These are phyloP conservation scores for Thalassophryne amazonica DNA, from an alignment of 2,797 vertebrate species.

Conservation along the genomic window DNA sequence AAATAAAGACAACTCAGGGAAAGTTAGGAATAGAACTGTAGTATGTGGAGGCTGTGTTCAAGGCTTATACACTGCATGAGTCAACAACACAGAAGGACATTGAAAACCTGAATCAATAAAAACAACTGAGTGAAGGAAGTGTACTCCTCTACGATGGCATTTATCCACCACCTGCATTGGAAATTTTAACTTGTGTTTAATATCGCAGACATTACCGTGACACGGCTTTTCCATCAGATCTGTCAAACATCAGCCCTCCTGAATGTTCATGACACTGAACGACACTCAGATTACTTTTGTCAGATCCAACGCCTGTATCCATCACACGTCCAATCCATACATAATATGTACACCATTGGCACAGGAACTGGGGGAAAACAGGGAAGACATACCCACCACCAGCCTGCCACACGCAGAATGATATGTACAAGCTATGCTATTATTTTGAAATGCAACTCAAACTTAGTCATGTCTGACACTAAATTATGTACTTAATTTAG, in stretches of 20 bases:
- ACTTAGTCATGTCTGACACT: too few relatives aligned
- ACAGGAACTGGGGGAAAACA: too few relatives aligned
- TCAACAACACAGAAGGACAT: neutral
- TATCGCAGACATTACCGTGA: conserved; percentile 39
- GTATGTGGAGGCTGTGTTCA: conserved; percentile 1
- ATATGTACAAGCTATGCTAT: too few relatives aligned
- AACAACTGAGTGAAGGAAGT: conserved; percentile 27
- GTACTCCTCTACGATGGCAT: conserved; percentile 21
- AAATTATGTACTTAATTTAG: too few relatives aligned
- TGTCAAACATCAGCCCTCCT: conserved; percentile 41
- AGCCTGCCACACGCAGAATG: too few relatives aligned
- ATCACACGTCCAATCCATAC: neutral
- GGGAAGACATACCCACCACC: too few relatives aligned
- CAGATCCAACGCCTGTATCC: conserved; percentile 24
- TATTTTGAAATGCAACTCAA: too few relatives aligned
- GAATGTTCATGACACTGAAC: conserved; percentile 38
- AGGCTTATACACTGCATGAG: conserved; percentile 4
- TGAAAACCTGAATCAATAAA: conserved; percentile 18
- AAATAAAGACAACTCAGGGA: conserved; percentile 23
- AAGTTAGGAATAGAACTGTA: conserved; percentile 49
- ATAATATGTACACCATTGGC: neutral
- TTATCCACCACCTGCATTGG: conserved; percentile 18
- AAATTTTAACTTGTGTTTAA: conserved; percentile 41
- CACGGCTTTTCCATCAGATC: conserved; percentile 57
- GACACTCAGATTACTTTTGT: conserved; percentile 56